Conservation (phyloP, 2,113 vertebrate species). For the Indicator maculatus region DNA sequence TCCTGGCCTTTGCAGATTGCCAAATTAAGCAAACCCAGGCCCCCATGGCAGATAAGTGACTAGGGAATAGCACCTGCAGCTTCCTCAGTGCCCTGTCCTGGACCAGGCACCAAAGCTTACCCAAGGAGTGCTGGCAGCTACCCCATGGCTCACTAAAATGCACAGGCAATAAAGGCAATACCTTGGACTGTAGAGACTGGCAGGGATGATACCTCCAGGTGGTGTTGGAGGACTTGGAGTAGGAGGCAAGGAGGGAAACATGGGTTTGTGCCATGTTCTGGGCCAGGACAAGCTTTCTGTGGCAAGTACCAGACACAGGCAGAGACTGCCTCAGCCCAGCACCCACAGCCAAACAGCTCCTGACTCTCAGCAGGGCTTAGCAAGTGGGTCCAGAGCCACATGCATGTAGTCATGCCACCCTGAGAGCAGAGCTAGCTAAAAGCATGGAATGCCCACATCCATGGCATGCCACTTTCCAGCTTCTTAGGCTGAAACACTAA, state of each 20-base stretch:
- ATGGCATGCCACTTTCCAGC: rapidly evolving
- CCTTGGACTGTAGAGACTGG: background rate
- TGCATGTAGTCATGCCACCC: too few relatives aligned
- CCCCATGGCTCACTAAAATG: background rate
- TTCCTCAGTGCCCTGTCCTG: background rate
- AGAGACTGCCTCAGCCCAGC: background rate
- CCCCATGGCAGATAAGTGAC: rapidly evolving
- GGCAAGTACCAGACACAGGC: background rate
- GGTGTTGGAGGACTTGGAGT: background rate
- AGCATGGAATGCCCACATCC: background rate
- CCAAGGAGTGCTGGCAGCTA: background rate
- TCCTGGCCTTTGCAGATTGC: background rate
- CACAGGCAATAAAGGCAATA: background rate
- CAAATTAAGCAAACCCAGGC: background rate
- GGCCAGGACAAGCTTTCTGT: background rate
- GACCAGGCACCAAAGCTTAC: background rate
- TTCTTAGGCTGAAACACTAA: background rate
- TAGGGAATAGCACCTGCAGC: background rate
- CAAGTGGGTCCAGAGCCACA: background rate
- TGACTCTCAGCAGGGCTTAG: background rate
- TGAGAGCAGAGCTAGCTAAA: background rate
- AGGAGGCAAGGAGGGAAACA: background rate
- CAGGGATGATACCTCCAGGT: background rate
- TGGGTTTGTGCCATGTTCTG: background rate
- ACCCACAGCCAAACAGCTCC: background rate